A percentile compares a stretch with the other conserved stretches of the same genome.
Conservation (phyloP, 2,113 vertebrate genomes). For the Probosciger aterrimus region DNA sequence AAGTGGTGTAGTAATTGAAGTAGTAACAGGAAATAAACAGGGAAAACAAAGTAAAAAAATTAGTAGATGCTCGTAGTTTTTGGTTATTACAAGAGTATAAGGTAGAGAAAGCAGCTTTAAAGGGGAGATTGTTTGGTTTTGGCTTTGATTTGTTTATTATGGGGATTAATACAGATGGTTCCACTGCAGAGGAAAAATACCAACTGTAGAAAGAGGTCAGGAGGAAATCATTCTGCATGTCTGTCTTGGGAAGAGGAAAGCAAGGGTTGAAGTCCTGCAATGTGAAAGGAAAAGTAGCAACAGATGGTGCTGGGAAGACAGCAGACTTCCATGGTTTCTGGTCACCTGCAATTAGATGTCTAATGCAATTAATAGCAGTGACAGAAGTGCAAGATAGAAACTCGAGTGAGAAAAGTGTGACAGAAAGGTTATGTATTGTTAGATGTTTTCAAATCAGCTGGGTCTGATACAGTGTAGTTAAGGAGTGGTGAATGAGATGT, state of each 20-base stretch:
- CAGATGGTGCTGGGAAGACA: background rate
- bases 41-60: background rate
- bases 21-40: background rate
- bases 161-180: background rate
- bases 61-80: background rate
- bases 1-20: background rate
- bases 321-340: background rate
- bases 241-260: background rate
- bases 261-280: background rate
- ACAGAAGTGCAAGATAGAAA: background rate
- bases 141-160: background rate
- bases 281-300: background rate
- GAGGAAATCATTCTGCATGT: accelerated
- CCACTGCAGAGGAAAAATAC: background rate
- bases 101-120: background rate
- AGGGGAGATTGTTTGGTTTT: background rate
- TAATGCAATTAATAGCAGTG: background rate
- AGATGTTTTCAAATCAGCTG: background rate
- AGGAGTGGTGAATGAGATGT: background rate
- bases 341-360: background rate
- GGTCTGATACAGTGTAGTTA: background rate
- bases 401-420: background rate
- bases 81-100: background rate
- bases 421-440: background rate
- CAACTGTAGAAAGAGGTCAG: background rate